Evolutionary conservation across 2,797 vertebrate genomes (phyloP).

Genomic region (Malurus splendens): DNA sequence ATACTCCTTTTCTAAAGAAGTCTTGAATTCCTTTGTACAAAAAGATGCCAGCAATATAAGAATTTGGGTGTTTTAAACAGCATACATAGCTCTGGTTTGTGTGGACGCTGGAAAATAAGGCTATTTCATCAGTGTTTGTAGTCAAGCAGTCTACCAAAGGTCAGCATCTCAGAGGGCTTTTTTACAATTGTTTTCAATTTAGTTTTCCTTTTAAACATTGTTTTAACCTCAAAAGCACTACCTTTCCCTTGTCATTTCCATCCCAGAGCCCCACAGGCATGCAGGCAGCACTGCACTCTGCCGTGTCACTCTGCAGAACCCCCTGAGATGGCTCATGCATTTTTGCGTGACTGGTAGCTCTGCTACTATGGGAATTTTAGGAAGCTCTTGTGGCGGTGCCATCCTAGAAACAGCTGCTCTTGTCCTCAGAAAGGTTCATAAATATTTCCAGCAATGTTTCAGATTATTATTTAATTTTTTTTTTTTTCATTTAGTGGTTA

Average conservation of each 20-base stretch:
- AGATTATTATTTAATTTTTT: not conserved
- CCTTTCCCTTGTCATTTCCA: not conserved
- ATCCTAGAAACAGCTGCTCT: not conserved
- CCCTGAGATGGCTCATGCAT: not conserved
- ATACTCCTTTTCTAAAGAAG: not conserved
- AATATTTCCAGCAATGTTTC: not conserved
- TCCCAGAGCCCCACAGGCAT: not conserved
- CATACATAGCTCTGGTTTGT: not conserved
- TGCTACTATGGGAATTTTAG: not conserved
- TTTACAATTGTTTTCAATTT: not conserved
- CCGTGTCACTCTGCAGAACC: fast-evolving
- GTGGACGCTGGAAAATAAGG: not conserved
- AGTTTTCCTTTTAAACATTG: not conserved
- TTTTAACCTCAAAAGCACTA: not conserved
- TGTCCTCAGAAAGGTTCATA: not conserved
- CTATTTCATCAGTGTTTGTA: not conserved
- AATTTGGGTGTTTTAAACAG: not conserved
- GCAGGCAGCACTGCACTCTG: not conserved
- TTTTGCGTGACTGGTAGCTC: not conserved
- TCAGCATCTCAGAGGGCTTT: not conserved
- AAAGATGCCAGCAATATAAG: not conserved
- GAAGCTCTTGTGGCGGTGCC: not conserved
- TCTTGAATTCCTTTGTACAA: not conserved
- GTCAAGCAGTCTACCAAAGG: not conserved
- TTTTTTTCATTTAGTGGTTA: not conserved